phyloP scores from a whole-genome alignment of 2,888 invertebrate species.

The Melolontha melolontha region DNA sequence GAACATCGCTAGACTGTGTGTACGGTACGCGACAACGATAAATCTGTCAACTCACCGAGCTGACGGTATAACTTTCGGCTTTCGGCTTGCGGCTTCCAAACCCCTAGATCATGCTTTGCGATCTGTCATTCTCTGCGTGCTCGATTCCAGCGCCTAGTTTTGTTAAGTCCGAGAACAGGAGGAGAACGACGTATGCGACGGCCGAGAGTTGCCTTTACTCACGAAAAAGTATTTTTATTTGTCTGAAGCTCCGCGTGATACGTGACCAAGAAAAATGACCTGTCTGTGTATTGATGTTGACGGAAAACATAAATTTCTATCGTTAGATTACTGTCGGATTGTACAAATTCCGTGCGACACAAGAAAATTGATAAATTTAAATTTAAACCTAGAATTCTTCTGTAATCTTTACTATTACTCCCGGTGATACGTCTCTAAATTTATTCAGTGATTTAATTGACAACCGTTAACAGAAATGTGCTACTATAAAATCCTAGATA shows the following conservation, averaged over 20 bases:
- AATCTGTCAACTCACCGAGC: constrained; percentile 49
- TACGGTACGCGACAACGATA: constrained; percentile 44
- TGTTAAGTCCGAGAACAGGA: constrained; percentile 20
- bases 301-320: constrained; percentile 45
- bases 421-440: too few relatives aligned
- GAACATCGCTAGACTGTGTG: too few relatives aligned
- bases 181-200: background rate
- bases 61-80: constrained; percentile 49
- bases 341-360: background rate
- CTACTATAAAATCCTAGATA: too few relatives aligned
- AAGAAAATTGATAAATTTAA: too few relatives aligned
- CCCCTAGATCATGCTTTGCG: constrained; percentile 50
- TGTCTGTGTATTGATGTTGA: constrained; percentile 42
- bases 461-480: too few relatives aligned
- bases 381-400: too few relatives aligned
- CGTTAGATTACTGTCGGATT: constrained; percentile 29
- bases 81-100: constrained; percentile 47
- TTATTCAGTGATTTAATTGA: too few relatives aligned
- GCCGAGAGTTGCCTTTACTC: background rate
- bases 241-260: constrained; percentile 2
- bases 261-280: constrained; percentile 30
- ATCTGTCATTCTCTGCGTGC: constrained; percentile 44
- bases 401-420: too few relatives aligned
- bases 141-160: constrained; percentile 4
- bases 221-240: constrained; percentile 24